Percentiles rank a stretch among this genome's conserved stretches.
Evolutionary conservation across 2,888 invertebrate genomes (phyloP).

Genomic region (Andrena camellia): DNA sequence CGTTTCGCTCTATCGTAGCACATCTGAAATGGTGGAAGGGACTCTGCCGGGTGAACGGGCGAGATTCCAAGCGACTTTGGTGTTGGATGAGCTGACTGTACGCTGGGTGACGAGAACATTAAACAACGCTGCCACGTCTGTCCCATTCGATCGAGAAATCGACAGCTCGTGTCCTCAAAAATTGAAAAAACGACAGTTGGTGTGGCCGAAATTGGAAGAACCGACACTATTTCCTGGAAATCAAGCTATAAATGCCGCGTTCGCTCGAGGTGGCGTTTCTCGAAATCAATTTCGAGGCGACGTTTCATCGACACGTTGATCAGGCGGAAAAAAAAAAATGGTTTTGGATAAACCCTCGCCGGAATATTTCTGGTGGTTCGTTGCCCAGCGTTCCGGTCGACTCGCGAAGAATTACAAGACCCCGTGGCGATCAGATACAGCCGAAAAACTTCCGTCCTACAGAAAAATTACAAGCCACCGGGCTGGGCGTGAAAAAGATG

Average conservation of each 20-base stretch:
- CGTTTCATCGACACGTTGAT: slow-evolving; percentile 1
- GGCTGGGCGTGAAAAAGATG: slow-evolving; percentile 64
- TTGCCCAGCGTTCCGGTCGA: background rate
- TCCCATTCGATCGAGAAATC: background rate
- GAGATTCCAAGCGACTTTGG: slow-evolving; percentile 7
- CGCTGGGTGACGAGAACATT: slow-evolving; percentile 4
- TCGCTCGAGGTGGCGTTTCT: background rate
- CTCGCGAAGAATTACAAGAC: background rate
- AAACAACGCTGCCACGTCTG: background rate
- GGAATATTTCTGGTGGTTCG: background rate
- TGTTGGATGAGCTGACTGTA: background rate
- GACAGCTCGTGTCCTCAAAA: slow-evolving; percentile 23
- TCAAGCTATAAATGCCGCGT: slow-evolving; percentile 20
- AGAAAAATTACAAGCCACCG: slow-evolving; percentile 56
- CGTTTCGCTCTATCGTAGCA: slow-evolving; percentile 42
- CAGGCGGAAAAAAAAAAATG: background rate
- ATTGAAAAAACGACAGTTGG: background rate
- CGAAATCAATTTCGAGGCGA: slow-evolving; percentile 1
- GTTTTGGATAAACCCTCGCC: background rate
- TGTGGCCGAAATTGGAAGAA: background rate
- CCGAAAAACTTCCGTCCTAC: slow-evolving; percentile 47
- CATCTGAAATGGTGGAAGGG: slow-evolving; percentile 37
- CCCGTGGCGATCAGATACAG: slow-evolving; percentile 47
- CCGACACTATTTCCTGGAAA: slow-evolving; percentile 24
- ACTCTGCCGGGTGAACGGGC: background rate